These are phyloP conservation scores for Magallana nippona DNA, from an alignment of 2,888 invertebrate genomes.

Conservation along the genomic window DNA sequence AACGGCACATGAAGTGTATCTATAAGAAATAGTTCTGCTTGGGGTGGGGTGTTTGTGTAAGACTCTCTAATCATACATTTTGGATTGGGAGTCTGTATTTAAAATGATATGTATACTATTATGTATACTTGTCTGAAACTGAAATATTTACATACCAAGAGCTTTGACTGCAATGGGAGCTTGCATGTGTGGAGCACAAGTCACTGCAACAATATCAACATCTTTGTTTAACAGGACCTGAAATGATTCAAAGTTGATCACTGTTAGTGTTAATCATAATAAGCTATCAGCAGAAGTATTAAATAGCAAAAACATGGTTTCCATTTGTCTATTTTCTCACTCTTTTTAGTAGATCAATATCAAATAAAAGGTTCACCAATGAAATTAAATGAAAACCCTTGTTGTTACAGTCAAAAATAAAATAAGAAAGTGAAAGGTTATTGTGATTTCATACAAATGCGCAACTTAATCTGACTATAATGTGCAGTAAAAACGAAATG, in stretches of 20 bases:
- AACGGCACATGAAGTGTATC: no score
- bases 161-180: slow-evolving; percentile 98
- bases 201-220: slow-evolving; percentile 95
- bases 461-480: background rate
- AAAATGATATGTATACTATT: background rate
- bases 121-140: no score
- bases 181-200: slow-evolving; percentile 95
- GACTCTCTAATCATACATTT: no score
- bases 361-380: no score
- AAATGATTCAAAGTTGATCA: background rate
- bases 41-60: no score
- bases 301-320: background rate
- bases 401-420: no score
- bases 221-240: slow-evolving; percentile 91
- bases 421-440: background rate
- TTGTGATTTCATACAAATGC: background rate
- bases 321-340: no score
- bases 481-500: background rate
- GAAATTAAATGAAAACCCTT: no score
- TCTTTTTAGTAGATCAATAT: no score
- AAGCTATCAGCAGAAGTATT: background rate
- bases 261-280: no score
- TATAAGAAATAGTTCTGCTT: no score
- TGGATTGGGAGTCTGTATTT: no score
- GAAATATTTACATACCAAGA: slow-evolving; percentile 78